A percentile compares a stretch with the other conserved stretches of the same genome.
Conservation (phyloP, 2,797 vertebrate species). For the Coracias cyanogaster region DNA sequence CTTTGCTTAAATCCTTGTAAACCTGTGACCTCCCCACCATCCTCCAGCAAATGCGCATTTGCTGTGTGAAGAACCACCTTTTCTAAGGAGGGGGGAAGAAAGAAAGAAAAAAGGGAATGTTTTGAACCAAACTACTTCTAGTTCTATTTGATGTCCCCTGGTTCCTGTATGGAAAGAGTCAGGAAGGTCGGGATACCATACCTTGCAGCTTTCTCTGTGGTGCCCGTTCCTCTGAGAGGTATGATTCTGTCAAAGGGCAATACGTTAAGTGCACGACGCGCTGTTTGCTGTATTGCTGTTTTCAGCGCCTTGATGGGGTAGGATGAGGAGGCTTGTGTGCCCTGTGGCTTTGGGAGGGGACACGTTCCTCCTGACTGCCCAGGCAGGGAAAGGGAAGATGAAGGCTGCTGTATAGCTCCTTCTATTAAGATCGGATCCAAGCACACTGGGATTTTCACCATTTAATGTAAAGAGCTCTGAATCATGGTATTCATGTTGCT, state of each 20-base stretch:
- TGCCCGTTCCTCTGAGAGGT: neutral
- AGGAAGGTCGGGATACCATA: neutral
- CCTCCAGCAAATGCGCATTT: neutral
- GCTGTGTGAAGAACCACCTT: neutral
- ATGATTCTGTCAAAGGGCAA: neutral
- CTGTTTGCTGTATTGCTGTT: neutral
- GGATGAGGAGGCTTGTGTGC: neutral
- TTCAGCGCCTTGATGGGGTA: rapidly evolving
- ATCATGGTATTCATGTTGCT: rapidly evolving
- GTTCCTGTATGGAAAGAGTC: neutral
- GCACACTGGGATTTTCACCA: rapidly evolving
- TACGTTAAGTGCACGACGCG: rapidly evolving
- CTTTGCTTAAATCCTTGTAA: neutral
- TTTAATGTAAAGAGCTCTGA: neutral
- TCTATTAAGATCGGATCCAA: neutral
- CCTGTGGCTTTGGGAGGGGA: neutral
- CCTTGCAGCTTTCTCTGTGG: neutral
- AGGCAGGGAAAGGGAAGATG: neutral
- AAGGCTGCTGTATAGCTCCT: rapidly evolving
- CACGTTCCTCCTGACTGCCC: neutral
- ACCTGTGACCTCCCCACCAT: neutral
- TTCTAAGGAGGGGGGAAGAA: neutral
- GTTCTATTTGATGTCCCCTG: neutral
- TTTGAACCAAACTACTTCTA: neutral
- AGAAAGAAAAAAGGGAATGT: neutral